Evolutionary conservation across 2,888 invertebrate species (phyloP), one percentile per base, ranked within the genome.

Genomic region (Cheilosia vernalis): DNA sequence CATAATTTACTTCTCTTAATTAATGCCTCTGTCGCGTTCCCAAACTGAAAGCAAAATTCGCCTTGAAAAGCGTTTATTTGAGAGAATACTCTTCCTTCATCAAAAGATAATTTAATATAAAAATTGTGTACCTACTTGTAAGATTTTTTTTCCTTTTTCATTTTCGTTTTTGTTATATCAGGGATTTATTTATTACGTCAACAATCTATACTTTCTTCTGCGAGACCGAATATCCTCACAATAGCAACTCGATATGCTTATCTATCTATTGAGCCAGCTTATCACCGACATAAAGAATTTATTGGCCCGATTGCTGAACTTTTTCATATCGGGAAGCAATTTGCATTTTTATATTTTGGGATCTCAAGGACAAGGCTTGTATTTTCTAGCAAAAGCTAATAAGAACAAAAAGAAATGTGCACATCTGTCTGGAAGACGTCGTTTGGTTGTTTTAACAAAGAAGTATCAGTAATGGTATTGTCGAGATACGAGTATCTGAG

Each of bases 241-340:
- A 53, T 61, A 51, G 21, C 64, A 58, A 56, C 51, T n/a, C 58
- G 44, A 53, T 79, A 79, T 64, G 58, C 60, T 30, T 42, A 55
- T 53, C 67, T 60, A 64, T 76, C 58, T 70, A 64, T 53, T 67
- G 72, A 44, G 61, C 17, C 78, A 63, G 67, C 79, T 83, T 83
- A 83, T 79, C 83, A 58, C 56, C 63, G 73, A 30, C 83, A 53
- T 79, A 83, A 79, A 78, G 73, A 83, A 83, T 83, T 79, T 79
- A 83, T 83, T 47, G 56, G 21, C 67, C 42, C 47, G 56, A 83
- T 77, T 72, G 60, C 19, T 53, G 37, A 56, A 24, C 47, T 53
- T 63, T 44, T 27, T 72, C 66, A 47, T 56, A 49, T 61, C 53
- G 61, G 19, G 10, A 30, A 42, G n/a, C 55, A 73, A 78, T 82